Conservation (phyloP, 2,797 vertebrate species). For the Peromyscus attwateri region DNA sequence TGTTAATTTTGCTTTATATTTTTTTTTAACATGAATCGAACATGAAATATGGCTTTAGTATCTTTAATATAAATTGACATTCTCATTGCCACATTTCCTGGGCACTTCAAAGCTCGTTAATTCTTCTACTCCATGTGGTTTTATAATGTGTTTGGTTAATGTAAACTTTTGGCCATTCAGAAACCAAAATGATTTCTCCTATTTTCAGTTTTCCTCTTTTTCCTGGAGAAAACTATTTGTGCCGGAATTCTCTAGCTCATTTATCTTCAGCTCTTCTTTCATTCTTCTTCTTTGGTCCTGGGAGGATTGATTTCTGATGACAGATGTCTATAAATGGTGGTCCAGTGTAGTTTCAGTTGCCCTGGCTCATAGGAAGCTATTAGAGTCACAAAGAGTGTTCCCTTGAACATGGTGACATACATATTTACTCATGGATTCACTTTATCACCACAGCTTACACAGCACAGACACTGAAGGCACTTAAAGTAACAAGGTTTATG, state of each 20-base stretch:
- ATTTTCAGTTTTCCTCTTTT: not conserved
- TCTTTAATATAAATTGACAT: not conserved
- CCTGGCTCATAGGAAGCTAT: not conserved
- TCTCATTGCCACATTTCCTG: not conserved
- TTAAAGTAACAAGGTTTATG: conserved; percentile 62
- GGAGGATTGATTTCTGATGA: not conserved
- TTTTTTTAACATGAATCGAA: not conserved
- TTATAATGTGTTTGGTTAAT: not conserved
- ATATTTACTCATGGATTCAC: not conserved
- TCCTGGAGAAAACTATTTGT: not conserved
- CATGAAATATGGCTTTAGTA: not conserved
- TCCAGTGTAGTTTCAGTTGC: rapidly evolving
- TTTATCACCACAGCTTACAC: not conserved
- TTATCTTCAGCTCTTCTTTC: not conserved
- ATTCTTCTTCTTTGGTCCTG: not conserved
- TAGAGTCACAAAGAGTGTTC: not conserved
- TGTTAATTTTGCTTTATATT: not conserved
- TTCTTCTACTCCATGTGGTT: not conserved
- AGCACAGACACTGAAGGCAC: not conserved
- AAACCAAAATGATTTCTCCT: not conserved
- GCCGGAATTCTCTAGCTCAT: not conserved
- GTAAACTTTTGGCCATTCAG: not conserved
- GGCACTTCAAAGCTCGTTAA: not conserved
- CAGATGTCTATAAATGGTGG: not conserved
- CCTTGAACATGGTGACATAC: not conserved